Percentiles rank a stretch among this genome's conserved stretches.
Evolutionary conservation across 2,888 invertebrate genomes (phyloP).

Genomic region (Meteorus cinctellus): DNA sequence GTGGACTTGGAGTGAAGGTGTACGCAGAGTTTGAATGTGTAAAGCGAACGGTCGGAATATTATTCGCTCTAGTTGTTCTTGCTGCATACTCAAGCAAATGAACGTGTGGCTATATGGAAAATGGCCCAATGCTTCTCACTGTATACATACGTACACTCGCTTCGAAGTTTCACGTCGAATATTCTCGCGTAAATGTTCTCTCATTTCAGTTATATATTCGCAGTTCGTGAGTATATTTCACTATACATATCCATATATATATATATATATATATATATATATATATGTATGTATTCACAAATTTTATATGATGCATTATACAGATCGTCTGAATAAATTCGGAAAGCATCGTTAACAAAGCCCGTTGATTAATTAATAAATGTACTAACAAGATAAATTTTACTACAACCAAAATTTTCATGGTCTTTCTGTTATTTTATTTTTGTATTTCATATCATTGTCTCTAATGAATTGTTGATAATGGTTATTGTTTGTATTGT

Average conservation of each 20-base stretch:
- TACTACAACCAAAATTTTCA: neutral
- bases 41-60: constrained; percentile 2
- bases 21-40: neutral
- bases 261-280: neutral
- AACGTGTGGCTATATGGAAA: constrained; percentile 21
- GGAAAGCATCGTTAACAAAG: neutral
- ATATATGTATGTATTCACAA: neutral
- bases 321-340: neutral
- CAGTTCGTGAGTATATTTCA: constrained; percentile 1
- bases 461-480: neutral
- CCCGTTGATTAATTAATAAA: neutral
- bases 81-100: constrained; percentile 25
- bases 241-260: neutral
- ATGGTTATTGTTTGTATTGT: neutral
- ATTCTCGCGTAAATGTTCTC: neutral
- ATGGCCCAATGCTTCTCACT: constrained; percentile 1
- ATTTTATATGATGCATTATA: too few species aligned
- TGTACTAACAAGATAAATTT: neutral
- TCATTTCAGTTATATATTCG: neutral
- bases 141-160: neutral
- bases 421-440: neutral
- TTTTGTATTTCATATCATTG: neutral
- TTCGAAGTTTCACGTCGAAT: neutral
- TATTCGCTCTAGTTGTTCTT: constrained; percentile 30
- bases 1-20: neutral